Conservation (phyloP, 2,797 vertebrate species). For the Euphonia xanthogaster region DNA sequence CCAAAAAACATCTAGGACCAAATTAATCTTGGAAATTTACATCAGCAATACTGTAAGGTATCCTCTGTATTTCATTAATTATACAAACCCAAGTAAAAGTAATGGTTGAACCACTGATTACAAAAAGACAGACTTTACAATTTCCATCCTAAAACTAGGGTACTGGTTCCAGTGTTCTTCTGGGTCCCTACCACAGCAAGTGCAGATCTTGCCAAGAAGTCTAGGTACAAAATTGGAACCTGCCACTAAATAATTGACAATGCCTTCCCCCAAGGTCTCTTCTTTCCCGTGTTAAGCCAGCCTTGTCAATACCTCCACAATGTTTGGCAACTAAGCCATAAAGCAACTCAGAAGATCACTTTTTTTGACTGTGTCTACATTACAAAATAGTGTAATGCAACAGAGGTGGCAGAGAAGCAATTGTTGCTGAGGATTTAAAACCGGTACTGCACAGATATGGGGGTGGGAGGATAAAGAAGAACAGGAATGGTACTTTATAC, state of each 20-base stretch:
- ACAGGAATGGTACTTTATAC: background rate
- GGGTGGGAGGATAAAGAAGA: background rate
- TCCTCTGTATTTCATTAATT: background rate
- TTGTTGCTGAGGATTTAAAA: background rate
- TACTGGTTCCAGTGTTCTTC: accelerated
- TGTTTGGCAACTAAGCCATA: background rate
- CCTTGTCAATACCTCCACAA: background rate
- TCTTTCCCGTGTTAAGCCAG: background rate
- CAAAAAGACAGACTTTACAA: background rate
- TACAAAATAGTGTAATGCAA: background rate
- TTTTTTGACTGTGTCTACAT: background rate
- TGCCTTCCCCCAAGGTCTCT: background rate
- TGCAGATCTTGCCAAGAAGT: background rate
- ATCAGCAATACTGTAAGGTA: background rate
- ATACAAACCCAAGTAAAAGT: background rate
- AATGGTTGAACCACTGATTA: background rate
- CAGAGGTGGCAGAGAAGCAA: background rate
- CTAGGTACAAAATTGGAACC: background rate
- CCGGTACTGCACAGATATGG: background rate
- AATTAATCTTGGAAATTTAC: background rate
- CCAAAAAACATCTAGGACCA: background rate
- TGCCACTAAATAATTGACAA: background rate
- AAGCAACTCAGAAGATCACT: background rate
- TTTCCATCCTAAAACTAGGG: background rate
- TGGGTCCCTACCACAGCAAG: background rate